Percentiles rank a stretch among this genome's conserved stretches.
Evolutionary conservation across 2,113 vertebrate genomes (phyloP).

Genomic region (Symphodus melops): DNA sequence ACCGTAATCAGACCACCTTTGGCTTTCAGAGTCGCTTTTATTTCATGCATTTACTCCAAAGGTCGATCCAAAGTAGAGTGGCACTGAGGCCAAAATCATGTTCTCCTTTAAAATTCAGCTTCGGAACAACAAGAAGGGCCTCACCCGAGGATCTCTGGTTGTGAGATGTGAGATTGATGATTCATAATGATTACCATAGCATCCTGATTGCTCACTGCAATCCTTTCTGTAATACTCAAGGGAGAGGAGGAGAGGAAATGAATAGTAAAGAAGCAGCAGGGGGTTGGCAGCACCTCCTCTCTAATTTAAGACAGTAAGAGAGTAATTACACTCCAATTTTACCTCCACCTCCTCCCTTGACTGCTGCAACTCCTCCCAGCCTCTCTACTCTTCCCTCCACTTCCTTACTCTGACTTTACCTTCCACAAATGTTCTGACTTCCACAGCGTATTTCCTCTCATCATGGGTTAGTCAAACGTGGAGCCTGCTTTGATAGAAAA

Average conservation of each 20-base stretch:
- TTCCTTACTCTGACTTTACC: not conserved
- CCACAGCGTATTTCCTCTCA: not conserved
- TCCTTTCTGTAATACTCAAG: not conserved
- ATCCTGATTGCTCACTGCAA: not conserved
- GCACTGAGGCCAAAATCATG: too few species aligned
- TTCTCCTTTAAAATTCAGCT: too few species aligned
- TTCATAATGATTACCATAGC: not conserved
- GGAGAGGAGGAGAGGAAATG: conserved; percentile 4
- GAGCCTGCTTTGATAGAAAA: not conserved
- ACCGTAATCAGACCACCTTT: too few species aligned
- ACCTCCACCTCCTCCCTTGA: conserved; percentile 50
- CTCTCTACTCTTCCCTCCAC: not conserved
- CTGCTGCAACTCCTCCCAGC: conserved; percentile 23
- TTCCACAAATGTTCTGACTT: not conserved
- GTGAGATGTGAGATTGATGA: not conserved
- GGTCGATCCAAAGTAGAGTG: too few species aligned
- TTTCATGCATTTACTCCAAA: too few species aligned
- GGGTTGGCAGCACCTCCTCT: conserved; percentile 35
- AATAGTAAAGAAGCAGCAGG: conserved; percentile 24
- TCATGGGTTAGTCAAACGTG: not conserved
- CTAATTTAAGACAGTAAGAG: conserved; percentile 59
- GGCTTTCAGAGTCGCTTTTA: too few species aligned
- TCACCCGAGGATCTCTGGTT: too few species aligned
- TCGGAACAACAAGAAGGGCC: too few species aligned
- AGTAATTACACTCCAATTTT: conserved; percentile 65